A percentile compares a stretch with the other conserved stretches of the same genome.
Conservation (phyloP, 1,140 invertebrate genomes). For the Acromyrmex charruanus region DNA sequence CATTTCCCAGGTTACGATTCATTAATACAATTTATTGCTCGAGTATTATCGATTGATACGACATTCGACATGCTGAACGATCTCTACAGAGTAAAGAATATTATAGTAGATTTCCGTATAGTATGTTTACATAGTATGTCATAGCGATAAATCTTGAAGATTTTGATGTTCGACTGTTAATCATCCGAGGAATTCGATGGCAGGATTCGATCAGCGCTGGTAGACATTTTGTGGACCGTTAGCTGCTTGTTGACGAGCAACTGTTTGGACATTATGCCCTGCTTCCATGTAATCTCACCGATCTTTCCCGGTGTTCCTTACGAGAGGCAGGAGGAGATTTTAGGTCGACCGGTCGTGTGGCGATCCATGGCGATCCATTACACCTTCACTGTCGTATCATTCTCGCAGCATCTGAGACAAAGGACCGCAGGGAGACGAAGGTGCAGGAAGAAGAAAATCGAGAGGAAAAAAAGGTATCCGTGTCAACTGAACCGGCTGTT, state of each 20-base stretch:
- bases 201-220: constrained; percentile 63
- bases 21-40: background rate
- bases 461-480: constrained; percentile 63
- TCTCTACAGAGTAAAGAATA: constrained; percentile 2
- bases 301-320: constrained; percentile 74
- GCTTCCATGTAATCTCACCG: constrained; percentile 82
- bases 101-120: background rate
- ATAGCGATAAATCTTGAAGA: constrained; percentile 53
- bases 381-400: constrained; percentile 80
- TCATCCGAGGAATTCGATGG: constrained; percentile 74
- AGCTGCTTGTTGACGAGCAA: constrained; percentile 79
- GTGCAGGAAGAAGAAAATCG: constrained; percentile 15
- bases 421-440: constrained; percentile 66
- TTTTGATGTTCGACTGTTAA: constrained; percentile 54
- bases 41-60: background rate
- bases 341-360: constrained; percentile 74
- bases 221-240: constrained; percentile 74
- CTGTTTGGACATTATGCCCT: constrained; percentile 80
- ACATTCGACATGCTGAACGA: background rate
- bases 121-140: background rate
- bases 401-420: constrained; percentile 79
- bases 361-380: constrained; percentile 82
- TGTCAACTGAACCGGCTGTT: constrained; percentile 58
- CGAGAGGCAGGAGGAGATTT: constrained; percentile 51
- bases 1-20: background rate